Conservation (phyloP, 2,113 vertebrate genomes). For the Aix galericulata region DNA sequence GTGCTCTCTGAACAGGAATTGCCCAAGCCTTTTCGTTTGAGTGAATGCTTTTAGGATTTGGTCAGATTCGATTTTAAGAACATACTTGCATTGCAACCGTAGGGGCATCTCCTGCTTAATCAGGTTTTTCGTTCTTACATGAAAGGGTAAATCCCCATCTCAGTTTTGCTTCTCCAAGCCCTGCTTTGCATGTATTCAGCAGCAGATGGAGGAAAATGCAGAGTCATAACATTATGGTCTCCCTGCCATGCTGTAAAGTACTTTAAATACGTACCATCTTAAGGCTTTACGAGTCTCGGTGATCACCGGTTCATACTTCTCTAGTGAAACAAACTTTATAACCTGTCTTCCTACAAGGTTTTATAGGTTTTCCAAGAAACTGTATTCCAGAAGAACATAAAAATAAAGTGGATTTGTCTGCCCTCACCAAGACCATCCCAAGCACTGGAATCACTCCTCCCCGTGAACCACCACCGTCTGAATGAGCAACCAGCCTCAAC, state of each 20-base stretch:
- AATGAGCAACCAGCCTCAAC: accelerated
- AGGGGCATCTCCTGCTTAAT: constrained; percentile 30
- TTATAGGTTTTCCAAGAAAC: neutral
- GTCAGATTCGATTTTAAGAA: neutral
- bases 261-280: neutral
- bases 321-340: neutral
- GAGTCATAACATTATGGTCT: constrained; percentile 59
- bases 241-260: neutral
- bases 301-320: neutral
- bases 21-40: neutral
- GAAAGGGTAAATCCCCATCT: constrained; percentile 47
- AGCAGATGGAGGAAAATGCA: constrained; percentile 59
- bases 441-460: neutral
- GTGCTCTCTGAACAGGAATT: neutral
- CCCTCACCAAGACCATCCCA: neutral
- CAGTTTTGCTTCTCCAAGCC: constrained; percentile 19
- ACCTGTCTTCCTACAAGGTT: neutral
- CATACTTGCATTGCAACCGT: accelerated
- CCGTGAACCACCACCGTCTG: neutral
- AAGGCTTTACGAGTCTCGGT: neutral
- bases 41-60: neutral
- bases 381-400: neutral
- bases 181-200: neutral
- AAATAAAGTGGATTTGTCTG: neutral
- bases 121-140: neutral